A percentile compares a stretch with the other conserved stretches of the same genome.
Evolutionary conservation across 1,140 invertebrate genomes (phyloP).

Genomic region (Aplysia californica): DNA sequence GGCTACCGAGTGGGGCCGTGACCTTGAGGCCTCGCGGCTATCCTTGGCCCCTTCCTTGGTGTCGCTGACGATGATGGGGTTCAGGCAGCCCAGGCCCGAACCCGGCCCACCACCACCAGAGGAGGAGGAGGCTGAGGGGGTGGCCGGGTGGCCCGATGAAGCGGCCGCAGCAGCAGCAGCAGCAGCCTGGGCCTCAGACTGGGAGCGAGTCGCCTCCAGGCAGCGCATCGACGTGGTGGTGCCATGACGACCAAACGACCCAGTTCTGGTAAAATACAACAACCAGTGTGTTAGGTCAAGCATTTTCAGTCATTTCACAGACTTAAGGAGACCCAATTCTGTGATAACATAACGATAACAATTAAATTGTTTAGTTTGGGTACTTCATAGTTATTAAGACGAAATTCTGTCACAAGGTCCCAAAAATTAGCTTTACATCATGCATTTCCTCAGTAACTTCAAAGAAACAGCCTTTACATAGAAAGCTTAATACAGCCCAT

Average conservation of each 20-base stretch:
- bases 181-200: constrained; percentile 18
- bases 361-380: neutral
- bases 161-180: neutral
- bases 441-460: too few relatives aligned
- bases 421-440: neutral
- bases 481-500: too few relatives aligned
- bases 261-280: neutral
- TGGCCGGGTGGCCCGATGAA: neutral
- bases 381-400: neutral
- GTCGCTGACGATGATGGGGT: constrained; percentile 10
- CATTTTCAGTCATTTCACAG: neutral
- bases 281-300: neutral
- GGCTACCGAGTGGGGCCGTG: constrained; percentile 10
- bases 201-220: constrained; percentile 19
- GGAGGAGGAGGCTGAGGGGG: neutral
- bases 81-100: neutral
- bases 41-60: too few relatives aligned
- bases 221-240: constrained; percentile 13
- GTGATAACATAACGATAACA: neutral
- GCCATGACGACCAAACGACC: constrained; percentile 26
- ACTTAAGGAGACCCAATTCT: neutral
- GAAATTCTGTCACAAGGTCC: too few relatives aligned
- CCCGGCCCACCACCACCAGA: neutral
- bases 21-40: neutral
- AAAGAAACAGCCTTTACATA: too few relatives aligned